These are phyloP conservation scores for Drosophila anceps DNA, from an alignment of 2,888 invertebrate genomes.

Conservation along the genomic window DNA sequence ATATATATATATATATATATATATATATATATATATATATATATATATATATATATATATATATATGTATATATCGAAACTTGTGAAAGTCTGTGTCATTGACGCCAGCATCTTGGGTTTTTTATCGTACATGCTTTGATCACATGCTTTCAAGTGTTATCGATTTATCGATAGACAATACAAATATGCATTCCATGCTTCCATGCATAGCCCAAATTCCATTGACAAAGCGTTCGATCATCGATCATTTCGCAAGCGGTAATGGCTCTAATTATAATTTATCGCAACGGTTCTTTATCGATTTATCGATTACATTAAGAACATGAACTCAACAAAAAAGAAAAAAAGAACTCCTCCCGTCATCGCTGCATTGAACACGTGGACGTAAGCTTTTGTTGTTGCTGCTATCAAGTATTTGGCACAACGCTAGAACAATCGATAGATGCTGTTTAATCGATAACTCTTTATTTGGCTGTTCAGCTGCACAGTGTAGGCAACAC, in stretches of 20 bases:
- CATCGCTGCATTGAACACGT: not conserved
- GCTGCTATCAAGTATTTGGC: not conserved
- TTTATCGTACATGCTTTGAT: not conserved
- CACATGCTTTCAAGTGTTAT: not conserved
- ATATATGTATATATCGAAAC: constrained; percentile 7
- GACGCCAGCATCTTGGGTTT: constrained; percentile 2
- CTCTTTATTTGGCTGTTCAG: constrained; percentile 3
- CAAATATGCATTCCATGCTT: not conserved
- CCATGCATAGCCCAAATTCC: too few species aligned
- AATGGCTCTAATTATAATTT: too few species aligned
- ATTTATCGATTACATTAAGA: not conserved
- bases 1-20: constrained; percentile 12
- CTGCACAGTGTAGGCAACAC: constrained; percentile 7
- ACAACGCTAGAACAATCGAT: constrained; percentile 1
- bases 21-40: constrained; percentile 12
- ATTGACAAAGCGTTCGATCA: too few species aligned
- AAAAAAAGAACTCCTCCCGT: too few species aligned
- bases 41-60: constrained; percentile 18
- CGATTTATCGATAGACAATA: constrained; percentile 8
- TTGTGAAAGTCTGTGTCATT: constrained; percentile 6
- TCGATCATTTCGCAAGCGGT: too few species aligned
- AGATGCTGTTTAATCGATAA: not conserved
- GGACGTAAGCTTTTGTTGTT: not conserved
- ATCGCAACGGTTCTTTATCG: too few species aligned
- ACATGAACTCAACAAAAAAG: not conserved